These are phyloP conservation scores for Cinara cedri DNA, from an alignment of 2,888 invertebrate genomes.

Conservation along the genomic window DNA sequence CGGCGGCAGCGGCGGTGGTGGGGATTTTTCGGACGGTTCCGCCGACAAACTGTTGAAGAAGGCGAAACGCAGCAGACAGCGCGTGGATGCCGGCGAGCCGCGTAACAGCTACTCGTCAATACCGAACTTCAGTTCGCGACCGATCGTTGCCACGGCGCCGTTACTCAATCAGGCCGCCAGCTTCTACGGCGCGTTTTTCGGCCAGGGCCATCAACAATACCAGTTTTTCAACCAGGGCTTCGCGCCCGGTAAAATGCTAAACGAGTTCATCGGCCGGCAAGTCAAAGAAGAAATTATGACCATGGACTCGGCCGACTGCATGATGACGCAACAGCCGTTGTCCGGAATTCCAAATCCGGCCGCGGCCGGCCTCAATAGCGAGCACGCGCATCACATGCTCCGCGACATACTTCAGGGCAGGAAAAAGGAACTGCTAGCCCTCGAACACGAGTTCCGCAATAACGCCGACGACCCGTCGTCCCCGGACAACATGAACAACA, in stretches of 20 bases:
- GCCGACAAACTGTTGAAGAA: conserved; percentile 82
- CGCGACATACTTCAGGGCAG: conserved; percentile 88
- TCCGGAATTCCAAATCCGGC: conserved; percentile 63
- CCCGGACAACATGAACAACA: conserved; percentile 67
- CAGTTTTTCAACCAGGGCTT: conserved; percentile 79
- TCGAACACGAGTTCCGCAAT: conserved; percentile 72
- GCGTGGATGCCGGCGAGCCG: conserved; percentile 95
- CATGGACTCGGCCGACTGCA: conserved; percentile 63
- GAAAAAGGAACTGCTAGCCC: conserved; percentile 79
- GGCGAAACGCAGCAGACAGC: conserved; percentile 92
- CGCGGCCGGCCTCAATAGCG: conserved; percentile 62
- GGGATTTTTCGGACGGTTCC: conserved; percentile 34
- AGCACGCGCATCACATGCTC: conserved; percentile 76
- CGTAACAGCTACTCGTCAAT: conserved; percentile 89
- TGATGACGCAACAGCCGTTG: conserved; percentile 61
- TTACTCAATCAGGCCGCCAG: conserved; percentile 76
- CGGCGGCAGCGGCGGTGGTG: conserved; percentile 37
- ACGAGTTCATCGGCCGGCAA: conserved; percentile 84
- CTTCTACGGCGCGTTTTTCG: conserved; percentile 86
- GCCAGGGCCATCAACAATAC: conserved; percentile 69
- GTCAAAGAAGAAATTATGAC: conserved; percentile 69
- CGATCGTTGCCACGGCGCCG: conserved; percentile 65
- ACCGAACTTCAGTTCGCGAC: conserved; percentile 77
- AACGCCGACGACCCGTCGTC: conserved; percentile 64
- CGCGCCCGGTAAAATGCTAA: conserved; percentile 85